Percentiles rank a stretch among this genome's conserved stretches.
Evolutionary conservation across 2,888 invertebrate species (phyloP).

Genomic region (Pseudanteris insignis): DNA sequence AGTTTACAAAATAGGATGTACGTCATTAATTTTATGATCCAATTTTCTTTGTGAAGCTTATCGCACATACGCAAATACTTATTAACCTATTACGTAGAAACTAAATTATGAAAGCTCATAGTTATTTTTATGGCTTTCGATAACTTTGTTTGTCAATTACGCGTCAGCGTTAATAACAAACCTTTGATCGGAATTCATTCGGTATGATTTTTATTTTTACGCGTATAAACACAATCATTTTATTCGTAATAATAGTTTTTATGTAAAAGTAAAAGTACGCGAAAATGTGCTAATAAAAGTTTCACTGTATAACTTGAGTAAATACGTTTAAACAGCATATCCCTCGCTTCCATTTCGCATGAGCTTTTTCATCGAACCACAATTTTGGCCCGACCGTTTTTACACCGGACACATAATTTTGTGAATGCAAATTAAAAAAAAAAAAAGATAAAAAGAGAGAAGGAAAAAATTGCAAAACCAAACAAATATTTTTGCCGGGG

Average conservation of each 20-base stretch:
- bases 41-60: conserved; percentile 6
- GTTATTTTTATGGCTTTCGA: too few relatives aligned
- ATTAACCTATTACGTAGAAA: too few relatives aligned
- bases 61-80: background rate
- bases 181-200: background rate
- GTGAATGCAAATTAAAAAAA: too few relatives aligned
- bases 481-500: too few relatives aligned
- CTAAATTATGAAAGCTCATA: too few relatives aligned
- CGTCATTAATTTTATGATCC: conserved; percentile 23
- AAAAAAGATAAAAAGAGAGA: too few relatives aligned
- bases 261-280: conserved; percentile 10
- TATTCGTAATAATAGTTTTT: conserved; percentile 2
- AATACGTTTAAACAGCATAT: conserved; percentile 10
- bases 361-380: too few relatives aligned
- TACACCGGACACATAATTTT: too few relatives aligned
- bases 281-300: conserved; percentile 16
- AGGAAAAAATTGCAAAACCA: too few relatives aligned
- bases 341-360: conserved; percentile 4
- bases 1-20: conserved; percentile 10
- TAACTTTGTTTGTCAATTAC: too few relatives aligned
- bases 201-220: conserved; percentile 7
- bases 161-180: too few relatives aligned
- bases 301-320: conserved; percentile 21
- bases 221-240: background rate
- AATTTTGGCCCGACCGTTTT: too few relatives aligned